phyloP scores from a whole-genome alignment of 35 echinoderm and acorn worm species.

The Apostichopus parvimensis region DNA sequence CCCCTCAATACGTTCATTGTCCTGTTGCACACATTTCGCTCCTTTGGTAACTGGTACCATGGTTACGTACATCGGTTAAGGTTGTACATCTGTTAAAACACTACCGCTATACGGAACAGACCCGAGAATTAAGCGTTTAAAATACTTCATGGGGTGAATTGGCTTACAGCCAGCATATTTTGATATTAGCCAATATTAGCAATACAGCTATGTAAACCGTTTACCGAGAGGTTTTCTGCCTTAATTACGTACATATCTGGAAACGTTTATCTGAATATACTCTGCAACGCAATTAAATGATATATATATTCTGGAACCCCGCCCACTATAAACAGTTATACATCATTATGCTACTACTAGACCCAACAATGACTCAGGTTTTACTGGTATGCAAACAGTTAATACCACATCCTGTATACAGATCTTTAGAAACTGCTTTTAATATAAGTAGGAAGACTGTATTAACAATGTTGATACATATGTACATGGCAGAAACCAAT shows the following conservation, averaged over 20 bases:
- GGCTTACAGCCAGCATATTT: background rate
- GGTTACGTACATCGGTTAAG: too few relatives aligned
- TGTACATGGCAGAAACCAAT: too few relatives aligned
- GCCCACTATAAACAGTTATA: background rate
- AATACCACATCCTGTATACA: too few relatives aligned
- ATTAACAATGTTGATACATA: too few relatives aligned
- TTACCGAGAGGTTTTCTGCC: background rate
- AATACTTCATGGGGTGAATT: background rate
- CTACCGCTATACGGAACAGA: too few relatives aligned
- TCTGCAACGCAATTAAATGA: background rate
- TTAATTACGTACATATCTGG: background rate
- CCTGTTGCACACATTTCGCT: too few relatives aligned
- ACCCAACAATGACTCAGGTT: background rate
- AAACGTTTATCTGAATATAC: background rate
- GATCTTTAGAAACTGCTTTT: too few relatives aligned
- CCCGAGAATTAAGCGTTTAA: too few relatives aligned
- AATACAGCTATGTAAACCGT: background rate
- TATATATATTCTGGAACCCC: background rate
- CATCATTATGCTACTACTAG: background rate
- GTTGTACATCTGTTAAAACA: too few relatives aligned
- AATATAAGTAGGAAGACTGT: too few relatives aligned
- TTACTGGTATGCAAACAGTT: background rate
- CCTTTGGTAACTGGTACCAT: too few relatives aligned
- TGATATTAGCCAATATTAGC: background rate
- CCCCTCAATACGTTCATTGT: too few relatives aligned